Base-by-base conservation (phyloP, 2,113 vertebrate genomes). In the Lasiurus cinereus region DNA sequence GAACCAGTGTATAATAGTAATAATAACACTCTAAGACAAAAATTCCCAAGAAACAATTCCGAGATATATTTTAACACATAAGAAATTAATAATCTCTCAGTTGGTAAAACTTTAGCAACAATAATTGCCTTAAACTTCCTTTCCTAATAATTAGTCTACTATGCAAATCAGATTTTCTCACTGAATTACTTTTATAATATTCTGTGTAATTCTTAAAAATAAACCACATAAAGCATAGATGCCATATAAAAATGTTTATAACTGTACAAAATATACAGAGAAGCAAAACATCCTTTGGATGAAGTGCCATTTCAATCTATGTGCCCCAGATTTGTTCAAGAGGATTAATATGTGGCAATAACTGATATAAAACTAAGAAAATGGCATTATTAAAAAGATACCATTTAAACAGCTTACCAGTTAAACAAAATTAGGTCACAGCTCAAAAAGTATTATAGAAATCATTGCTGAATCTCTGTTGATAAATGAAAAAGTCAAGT, bases 381-480 rank as follows among this genome's bases (percentile, higher is more conserved):
- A 92, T 69, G 19, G 3, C 73, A 79, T 54, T 73, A 88, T 74
- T 69, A 94, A 96, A 97, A 94, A 76, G 36, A 27, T 64, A 90
- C 4, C 8, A 92, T 36, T 92, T 96, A 80, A 94, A 94, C 43
- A 92, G 66, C 16, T 94, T 94, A 92, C 8, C 73, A 85, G 27
- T 82, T 85, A 95, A 90, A 93, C 24, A 93, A 96, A 97, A 95
- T 95, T 91, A 96, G 89, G 74, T 78, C 85, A 93, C 67, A 72
- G 10, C 73, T 97, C 77, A 95, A 93, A 95, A 88, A 92, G 33
- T 92, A 69, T 90, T 95, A 96, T 0, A 97, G 78, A 94, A 96
- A 95, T 46, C 54, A 95, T 5, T 83, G 59, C 31, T 79, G 59
- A 92, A 78, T 92, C 72, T 96, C 82, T 91, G 69, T 21, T 91